Percentiles rank a stretch among this genome's conserved stretches.
Evolutionary conservation across 1,140 invertebrate genomes (phyloP).

Genomic region (Schlechtendalia chinensis): DNA sequence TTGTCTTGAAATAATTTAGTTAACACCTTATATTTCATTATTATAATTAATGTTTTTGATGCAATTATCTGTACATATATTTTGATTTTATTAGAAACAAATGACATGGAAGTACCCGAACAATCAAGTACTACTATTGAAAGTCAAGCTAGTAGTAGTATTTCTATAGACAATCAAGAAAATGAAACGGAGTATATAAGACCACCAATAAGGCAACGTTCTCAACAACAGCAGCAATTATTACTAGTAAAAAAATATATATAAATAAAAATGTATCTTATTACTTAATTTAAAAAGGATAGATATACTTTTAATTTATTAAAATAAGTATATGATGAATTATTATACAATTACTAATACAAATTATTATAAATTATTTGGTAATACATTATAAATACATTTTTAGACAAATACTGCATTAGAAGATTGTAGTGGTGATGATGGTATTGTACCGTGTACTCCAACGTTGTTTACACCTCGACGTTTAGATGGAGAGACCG

Average conservation of each 20-base stretch:
- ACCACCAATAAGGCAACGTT: background rate
- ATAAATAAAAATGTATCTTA: background rate
- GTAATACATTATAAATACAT: background rate
- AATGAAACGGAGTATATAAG: background rate
- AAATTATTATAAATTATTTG: background rate
- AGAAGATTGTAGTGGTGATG: conserved; percentile 73
- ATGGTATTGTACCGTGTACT: conserved; percentile 86
- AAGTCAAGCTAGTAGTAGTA: background rate
- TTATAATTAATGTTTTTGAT: too few relatives aligned
- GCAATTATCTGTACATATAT: too few relatives aligned
- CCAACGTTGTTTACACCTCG: conserved; percentile 81
- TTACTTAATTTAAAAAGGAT: background rate
- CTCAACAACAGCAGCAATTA: conserved; percentile 40
- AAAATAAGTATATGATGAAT: background rate
- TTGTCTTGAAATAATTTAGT: too few relatives aligned
- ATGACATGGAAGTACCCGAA: conserved; percentile 43
- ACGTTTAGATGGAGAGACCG: conserved; percentile 83
- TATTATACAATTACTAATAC: background rate
- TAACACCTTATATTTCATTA: too few relatives aligned
- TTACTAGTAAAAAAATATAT: conserved; percentile 28
- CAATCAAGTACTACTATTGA: background rate
- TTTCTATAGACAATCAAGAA: background rate
- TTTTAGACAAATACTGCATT: conserved; percentile 52
- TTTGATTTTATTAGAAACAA: conserved; percentile 6
- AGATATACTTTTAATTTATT: background rate